Evolutionary conservation across 2,888 invertebrate genomes (phyloP).

Genomic region (Himalopsyche kuldschensis): DNA sequence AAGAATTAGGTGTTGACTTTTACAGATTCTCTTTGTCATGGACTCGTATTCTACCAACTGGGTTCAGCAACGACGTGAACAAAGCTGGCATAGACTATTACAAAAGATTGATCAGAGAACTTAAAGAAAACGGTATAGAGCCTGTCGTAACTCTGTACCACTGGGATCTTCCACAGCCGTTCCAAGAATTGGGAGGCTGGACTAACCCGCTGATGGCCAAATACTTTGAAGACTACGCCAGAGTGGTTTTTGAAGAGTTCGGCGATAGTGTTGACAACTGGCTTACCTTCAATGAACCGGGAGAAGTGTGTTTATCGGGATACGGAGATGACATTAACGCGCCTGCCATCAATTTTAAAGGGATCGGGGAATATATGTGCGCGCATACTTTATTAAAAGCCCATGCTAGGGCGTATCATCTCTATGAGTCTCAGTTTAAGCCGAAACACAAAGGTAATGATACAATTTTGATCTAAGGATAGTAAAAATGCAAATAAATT

Average conservation of each 20-base stretch:
- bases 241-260: slow-evolving; percentile 44
- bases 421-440: slow-evolving; percentile 43
- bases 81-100: slow-evolving; percentile 58
- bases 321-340: slow-evolving; percentile 45
- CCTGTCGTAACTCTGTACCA: slow-evolving; percentile 56
- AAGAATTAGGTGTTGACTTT: slow-evolving; percentile 46
- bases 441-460: slow-evolving; percentile 42
- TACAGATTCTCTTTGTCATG: slow-evolving; percentile 58
- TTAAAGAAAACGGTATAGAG: slow-evolving; percentile 56
- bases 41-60: slow-evolving; percentile 59
- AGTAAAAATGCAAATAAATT: too few species aligned
- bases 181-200: slow-evolving; percentile 53
- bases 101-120: slow-evolving; percentile 55
- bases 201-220: slow-evolving; percentile 45
- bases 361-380: slow-evolving; percentile 49
- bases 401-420: slow-evolving; percentile 49
- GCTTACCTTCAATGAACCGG: slow-evolving; percentile 56
- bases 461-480: too few species aligned
- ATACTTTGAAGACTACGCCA: slow-evolving; percentile 48
- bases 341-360: slow-evolving; percentile 44
- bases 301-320: slow-evolving; percentile 42
- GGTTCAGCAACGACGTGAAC: slow-evolving; percentile 54
- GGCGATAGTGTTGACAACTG: slow-evolving; percentile 52
- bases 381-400: slow-evolving; percentile 50
- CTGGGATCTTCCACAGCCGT: slow-evolving; percentile 48